Conservation (phyloP, 1,140 invertebrate species). For the Drosophila murphyi region DNA sequence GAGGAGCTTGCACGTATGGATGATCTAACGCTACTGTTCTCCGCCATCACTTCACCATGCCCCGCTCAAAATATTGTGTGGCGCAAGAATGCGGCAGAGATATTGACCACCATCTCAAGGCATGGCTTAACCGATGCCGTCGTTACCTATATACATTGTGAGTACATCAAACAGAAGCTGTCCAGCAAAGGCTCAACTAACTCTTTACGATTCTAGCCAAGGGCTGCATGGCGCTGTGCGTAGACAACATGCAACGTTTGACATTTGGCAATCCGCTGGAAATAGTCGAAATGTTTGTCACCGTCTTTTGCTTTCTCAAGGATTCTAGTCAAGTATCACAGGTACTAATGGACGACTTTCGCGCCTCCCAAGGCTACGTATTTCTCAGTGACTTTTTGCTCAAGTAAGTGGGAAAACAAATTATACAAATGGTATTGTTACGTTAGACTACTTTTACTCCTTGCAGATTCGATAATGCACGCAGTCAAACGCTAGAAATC, state of each 20-base stretch:
- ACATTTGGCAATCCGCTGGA: slow-evolving; percentile 96
- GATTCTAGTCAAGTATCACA: slow-evolving; percentile 99
- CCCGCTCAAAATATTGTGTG: slow-evolving; percentile 96
- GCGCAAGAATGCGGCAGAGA: slow-evolving; percentile 96
- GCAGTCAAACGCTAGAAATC: slow-evolving; percentile 90
- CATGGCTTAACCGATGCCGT: slow-evolving; percentile 96
- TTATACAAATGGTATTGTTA: not conserved
- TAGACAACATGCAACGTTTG: slow-evolving; percentile 98
- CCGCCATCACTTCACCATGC: slow-evolving; percentile 97
- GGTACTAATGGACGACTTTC: slow-evolving; percentile 97
- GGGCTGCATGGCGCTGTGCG: slow-evolving; percentile 96
- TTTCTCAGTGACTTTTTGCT: slow-evolving; percentile 97
- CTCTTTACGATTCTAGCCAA: slow-evolving; percentile 89
- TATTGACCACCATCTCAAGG: slow-evolving; percentile 96
- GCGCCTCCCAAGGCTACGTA: slow-evolving; percentile 96
- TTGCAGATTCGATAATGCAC: slow-evolving; percentile 90
- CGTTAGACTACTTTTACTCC: not conserved
- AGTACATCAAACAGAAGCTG: slow-evolving; percentile 81
- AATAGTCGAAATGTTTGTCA: slow-evolving; percentile 99
- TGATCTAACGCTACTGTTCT: slow-evolving; percentile 97
- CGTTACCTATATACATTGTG: slow-evolving; percentile 98
- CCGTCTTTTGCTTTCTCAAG: slow-evolving; percentile 98
- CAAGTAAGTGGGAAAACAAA: slow-evolving; percentile 88
- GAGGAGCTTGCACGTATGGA: slow-evolving; percentile 98
- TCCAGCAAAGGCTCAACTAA: not conserved